Conservation (phyloP, 2,113 vertebrate species). For the Tragelaphus imberbis region DNA sequence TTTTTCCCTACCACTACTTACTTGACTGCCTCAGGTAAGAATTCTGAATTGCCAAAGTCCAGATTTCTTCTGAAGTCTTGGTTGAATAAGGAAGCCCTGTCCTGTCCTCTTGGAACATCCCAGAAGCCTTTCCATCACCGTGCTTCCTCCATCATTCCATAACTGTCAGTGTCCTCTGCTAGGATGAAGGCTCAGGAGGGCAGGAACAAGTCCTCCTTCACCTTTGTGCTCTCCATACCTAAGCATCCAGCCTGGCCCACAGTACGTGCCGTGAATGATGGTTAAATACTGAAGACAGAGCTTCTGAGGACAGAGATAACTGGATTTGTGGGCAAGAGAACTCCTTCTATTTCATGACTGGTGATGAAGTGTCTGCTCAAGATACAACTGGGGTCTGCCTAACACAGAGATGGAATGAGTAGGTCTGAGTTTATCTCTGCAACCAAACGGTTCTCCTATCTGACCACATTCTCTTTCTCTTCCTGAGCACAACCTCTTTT, state of each 20-base stretch:
- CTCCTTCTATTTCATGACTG: neutral
- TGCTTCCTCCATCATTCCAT: neutral
- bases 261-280: fast-evolving
- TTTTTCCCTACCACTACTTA: neutral
- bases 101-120: neutral
- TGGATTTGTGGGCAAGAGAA: neutral
- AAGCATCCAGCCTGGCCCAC: neutral
- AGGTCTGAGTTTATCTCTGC: neutral
- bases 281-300: neutral
- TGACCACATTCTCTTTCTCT: neutral
- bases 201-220: neutral
- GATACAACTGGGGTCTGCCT: neutral
- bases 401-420: neutral
- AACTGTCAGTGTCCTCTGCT: neutral
- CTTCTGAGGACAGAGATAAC: neutral
- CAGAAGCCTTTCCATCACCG: fast-evolving
- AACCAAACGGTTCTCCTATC: neutral
- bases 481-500: neutral
- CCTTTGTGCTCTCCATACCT: neutral
- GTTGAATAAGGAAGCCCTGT: neutral
- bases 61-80: neutral
- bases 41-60: neutral
- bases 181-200: neutral
- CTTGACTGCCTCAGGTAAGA: neutral
- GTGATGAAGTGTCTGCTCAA: neutral